phyloP scores from a whole-genome alignment of 1,140 invertebrate genomes.

The Drosophila sucinea region DNA sequence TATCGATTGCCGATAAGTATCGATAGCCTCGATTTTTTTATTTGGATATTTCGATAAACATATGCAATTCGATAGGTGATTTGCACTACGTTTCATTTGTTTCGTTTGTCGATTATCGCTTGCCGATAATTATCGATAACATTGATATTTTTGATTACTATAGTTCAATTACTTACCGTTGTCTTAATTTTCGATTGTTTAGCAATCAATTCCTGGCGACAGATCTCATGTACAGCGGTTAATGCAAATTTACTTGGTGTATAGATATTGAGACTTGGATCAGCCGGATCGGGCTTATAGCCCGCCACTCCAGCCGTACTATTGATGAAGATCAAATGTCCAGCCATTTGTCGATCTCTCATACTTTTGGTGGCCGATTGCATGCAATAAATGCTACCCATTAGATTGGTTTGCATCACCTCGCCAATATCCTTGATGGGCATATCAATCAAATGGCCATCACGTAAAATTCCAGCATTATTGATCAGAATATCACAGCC shows the following conservation, averaged over 20 bases:
- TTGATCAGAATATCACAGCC: constrained; percentile 89
- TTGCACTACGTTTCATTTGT: no score
- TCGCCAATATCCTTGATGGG: constrained; percentile 82
- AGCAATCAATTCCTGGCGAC: constrained; percentile 86
- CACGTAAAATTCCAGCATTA: constrained; percentile 87
- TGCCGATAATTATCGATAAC: neutral
- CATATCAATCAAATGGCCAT: constrained; percentile 79
- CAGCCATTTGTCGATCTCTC: constrained; percentile 86
- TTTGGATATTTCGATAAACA: no score
- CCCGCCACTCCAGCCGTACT: constrained; percentile 85
- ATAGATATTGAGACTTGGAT: constrained; percentile 85
- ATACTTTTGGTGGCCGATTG: constrained; percentile 88
- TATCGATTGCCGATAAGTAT: no score
- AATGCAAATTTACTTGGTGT: constrained; percentile 88
- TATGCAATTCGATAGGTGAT: no score
- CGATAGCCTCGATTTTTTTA: no score
- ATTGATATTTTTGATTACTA: neutral
- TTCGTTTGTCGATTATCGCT: no score
- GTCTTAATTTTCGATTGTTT: constrained; percentile 87
- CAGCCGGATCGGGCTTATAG: constrained; percentile 65
- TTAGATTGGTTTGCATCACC: constrained; percentile 88
- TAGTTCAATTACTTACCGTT: constrained; percentile 84
- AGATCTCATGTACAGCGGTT: constrained; percentile 86
- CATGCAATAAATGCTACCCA: constrained; percentile 87
- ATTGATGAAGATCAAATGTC: constrained; percentile 90